Percentiles rank a stretch among this genome's conserved stretches.
phyloP scores from a whole-genome alignment of 2,888 invertebrate species.

The Lepeophtheirus nordmannii region DNA sequence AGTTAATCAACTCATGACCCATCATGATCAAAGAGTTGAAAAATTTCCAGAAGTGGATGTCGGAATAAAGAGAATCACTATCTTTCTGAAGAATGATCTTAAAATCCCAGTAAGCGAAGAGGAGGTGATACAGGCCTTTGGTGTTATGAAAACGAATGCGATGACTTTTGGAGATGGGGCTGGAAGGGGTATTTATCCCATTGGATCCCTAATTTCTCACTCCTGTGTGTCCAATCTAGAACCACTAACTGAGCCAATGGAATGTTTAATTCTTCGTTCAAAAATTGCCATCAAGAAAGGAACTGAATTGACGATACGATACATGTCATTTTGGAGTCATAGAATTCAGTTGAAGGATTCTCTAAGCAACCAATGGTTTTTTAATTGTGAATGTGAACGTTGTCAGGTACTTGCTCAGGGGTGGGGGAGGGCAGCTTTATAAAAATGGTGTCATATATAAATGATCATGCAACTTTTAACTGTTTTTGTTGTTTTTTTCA shows the following conservation, averaged over 20 bases:
- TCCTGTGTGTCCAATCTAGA: conserved; percentile 20
- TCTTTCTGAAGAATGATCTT: background rate
- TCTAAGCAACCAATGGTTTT: conserved; percentile 9
- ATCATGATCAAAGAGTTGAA: background rate
- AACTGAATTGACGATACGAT: conserved; percentile 22
- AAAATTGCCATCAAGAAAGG: conserved; percentile 4
- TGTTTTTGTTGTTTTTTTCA: no score
- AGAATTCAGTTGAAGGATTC: background rate
- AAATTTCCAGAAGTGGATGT: background rate
- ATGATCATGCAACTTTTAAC: no score
- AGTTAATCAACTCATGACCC: background rate
- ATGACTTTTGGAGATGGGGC: conserved; percentile 14
- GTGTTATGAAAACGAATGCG: conserved; percentile 10
- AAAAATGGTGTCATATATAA: no score
- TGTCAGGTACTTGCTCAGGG: conserved; percentile 6
- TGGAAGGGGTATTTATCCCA: conserved; percentile 11
- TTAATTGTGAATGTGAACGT: conserved; percentile 10
- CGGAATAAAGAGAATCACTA: background rate
- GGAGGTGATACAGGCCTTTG: conserved; percentile 16
- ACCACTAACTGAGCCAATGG: background rate
- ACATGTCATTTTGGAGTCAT: conserved; percentile 9
- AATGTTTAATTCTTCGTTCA: background rate
- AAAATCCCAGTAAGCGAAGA: background rate
- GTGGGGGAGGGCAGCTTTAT: no score
- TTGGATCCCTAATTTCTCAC: conserved; percentile 16